These are phyloP conservation scores for Tinamus guttatus DNA, from an alignment of 2,113 vertebrate genomes.

Conservation along the genomic window DNA sequence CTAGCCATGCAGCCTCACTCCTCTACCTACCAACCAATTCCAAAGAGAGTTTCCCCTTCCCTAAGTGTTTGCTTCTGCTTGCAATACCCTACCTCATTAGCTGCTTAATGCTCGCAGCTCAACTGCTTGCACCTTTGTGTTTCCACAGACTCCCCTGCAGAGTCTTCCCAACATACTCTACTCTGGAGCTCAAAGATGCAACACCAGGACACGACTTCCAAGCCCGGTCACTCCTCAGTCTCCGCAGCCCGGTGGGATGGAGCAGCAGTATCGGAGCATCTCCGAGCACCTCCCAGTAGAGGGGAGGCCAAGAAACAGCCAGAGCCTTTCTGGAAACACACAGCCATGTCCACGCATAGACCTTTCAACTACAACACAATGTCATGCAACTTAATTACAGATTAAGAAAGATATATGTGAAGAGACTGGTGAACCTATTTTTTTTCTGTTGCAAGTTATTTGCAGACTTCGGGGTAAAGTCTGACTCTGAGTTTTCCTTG, in stretches of 20 bases:
- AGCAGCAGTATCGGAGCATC: not conserved
- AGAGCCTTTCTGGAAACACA: not conserved
- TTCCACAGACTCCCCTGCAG: not conserved
- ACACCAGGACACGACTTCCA: not conserved
- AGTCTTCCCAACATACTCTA: not conserved
- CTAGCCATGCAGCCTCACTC: not conserved
- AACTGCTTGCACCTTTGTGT: not conserved
- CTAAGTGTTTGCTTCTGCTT: slow-evolving; percentile 2
- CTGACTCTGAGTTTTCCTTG: not conserved
- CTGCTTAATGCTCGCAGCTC: not conserved
- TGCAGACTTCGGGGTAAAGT: not conserved
- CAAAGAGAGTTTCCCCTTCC: slow-evolving; percentile 3
- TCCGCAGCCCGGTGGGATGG: not conserved
- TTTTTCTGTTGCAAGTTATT: not conserved
- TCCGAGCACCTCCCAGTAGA: not conserved
- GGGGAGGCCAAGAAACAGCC: not conserved
- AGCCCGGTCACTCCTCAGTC: not conserved
- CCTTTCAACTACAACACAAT: not conserved
- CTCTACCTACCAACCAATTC: slow-evolving; percentile 2
- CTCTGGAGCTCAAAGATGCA: not conserved
- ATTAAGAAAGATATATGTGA: not conserved
- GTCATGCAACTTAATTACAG: not conserved
- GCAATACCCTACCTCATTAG: not conserved
- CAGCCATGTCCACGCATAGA: not conserved
- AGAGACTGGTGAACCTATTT: not conserved